phyloP scores from a whole-genome alignment of 2,888 invertebrate genomes.

The Tipula helvola region DNA sequence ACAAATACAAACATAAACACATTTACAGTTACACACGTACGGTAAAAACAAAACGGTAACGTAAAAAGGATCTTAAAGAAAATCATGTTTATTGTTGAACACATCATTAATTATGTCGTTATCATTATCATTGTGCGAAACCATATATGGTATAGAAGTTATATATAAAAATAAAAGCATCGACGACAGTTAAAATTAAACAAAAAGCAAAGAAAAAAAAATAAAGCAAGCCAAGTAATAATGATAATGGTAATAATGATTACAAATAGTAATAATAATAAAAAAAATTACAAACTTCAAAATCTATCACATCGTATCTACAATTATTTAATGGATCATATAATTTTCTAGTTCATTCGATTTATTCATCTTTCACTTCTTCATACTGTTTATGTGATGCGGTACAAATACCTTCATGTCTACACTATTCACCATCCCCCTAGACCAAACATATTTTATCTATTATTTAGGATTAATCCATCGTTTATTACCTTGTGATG shows the following conservation, averaged over 20 bases:
- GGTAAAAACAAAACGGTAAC: neutral
- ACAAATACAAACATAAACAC: neutral
- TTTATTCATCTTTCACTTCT: neutral
- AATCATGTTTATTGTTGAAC: neutral
- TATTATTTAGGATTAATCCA: neutral
- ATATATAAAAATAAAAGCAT: neutral
- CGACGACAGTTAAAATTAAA: neutral
- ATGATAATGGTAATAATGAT: neutral
- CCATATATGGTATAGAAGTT: neutral
- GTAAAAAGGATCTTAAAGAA: neutral
- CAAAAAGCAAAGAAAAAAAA: neutral
- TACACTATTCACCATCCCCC: neutral
- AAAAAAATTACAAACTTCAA: neutral
- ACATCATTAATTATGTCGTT: neutral
- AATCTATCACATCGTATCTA: neutral
- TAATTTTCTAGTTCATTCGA: neutral
- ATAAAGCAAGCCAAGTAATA: neutral
- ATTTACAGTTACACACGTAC: neutral
- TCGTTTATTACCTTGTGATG: neutral
- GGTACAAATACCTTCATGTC: neutral
- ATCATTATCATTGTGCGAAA: neutral
- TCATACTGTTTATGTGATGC: neutral
- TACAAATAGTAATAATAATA: neutral
- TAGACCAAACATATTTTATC: neutral
- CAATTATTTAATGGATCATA: neutral